Percentiles rank a stretch among this genome's conserved stretches.
phyloP scores from a whole-genome alignment of 2,797 vertebrate genomes.

The Chloroceryle amazona region DNA sequence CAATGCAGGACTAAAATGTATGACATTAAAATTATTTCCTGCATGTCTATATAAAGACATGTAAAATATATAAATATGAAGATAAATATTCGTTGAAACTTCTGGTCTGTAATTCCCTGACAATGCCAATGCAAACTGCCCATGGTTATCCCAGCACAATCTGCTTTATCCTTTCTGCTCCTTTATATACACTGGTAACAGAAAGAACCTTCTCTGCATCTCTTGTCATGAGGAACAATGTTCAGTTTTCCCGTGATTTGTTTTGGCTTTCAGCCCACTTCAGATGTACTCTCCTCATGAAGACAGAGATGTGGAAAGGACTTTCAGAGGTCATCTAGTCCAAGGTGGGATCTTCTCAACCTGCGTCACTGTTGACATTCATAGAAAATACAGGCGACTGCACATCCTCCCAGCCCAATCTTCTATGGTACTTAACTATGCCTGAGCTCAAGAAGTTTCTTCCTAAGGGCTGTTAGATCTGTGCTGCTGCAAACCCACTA shows the following conservation, averaged over 20 bases:
- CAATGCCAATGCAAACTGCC: not conserved
- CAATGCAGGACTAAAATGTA: not conserved
- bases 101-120: not conserved
- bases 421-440: not conserved
- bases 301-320: not conserved
- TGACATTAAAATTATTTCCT: not conserved
- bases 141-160: not conserved
- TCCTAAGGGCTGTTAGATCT: not conserved
- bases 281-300: not conserved
- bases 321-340: constrained; percentile 13
- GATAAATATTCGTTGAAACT: not conserved
- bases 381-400: not conserved
- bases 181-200: not conserved
- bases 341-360: constrained; percentile 2
- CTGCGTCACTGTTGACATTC: not conserved
- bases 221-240: not conserved
- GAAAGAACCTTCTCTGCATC: not conserved
- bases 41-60: not conserved
- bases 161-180: not conserved
- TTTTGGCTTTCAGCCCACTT: constrained; percentile 16
- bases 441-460: not conserved
- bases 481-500: not conserved
- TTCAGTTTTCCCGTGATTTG: not conserved
- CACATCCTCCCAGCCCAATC: not conserved
- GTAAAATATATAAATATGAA: no score